These are phyloP conservation scores for Sylvilagus bachmani DNA, from an alignment of 2,113 vertebrate species.

Conservation along the genomic window DNA sequence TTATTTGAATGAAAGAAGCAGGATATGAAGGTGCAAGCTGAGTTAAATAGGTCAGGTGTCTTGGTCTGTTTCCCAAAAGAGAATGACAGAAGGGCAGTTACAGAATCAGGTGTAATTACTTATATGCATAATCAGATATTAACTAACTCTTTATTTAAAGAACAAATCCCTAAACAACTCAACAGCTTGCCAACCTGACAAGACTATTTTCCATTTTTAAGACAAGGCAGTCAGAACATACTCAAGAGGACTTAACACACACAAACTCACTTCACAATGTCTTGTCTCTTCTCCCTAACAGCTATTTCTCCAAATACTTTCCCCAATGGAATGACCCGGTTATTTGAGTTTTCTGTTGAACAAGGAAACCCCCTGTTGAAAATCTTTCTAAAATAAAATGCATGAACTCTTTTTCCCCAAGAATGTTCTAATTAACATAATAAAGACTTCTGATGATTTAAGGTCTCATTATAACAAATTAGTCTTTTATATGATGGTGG, in stretches of 20 bases:
- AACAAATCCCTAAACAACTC: slow-evolving; percentile 66
- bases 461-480: slow-evolving; percentile 12
- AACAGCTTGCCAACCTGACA: slow-evolving; percentile 42
- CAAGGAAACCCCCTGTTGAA: neutral
- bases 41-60: slow-evolving; percentile 70
- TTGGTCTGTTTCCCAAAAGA: slow-evolving; percentile 57
- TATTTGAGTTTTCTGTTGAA: slow-evolving; percentile 47
- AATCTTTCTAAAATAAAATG: slow-evolving; percentile 30
- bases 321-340: neutral
- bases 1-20: slow-evolving; percentile 16
- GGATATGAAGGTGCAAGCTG: slow-evolving; percentile 6
- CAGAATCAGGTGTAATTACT: slow-evolving; percentile 67
- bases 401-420: neutral
- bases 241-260: neutral
- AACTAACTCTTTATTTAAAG: slow-evolving; percentile 76
- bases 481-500: neutral
- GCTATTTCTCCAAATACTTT: slow-evolving; percentile 41
- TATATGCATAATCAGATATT: slow-evolving; percentile 41
- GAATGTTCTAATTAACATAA: slow-evolving; percentile 34
- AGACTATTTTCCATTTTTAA: slow-evolving; percentile 35
- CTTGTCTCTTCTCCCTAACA: neutral
- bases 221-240: slow-evolving; percentile 27
- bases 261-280: neutral
- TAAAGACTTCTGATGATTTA: slow-evolving; percentile 40
- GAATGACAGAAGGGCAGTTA: slow-evolving; percentile 44